A percentile compares a stretch with the other conserved stretches of the same genome.
Evolutionary conservation across 2,113 vertebrate genomes (phyloP).

Genomic region (Cacatua alba): DNA sequence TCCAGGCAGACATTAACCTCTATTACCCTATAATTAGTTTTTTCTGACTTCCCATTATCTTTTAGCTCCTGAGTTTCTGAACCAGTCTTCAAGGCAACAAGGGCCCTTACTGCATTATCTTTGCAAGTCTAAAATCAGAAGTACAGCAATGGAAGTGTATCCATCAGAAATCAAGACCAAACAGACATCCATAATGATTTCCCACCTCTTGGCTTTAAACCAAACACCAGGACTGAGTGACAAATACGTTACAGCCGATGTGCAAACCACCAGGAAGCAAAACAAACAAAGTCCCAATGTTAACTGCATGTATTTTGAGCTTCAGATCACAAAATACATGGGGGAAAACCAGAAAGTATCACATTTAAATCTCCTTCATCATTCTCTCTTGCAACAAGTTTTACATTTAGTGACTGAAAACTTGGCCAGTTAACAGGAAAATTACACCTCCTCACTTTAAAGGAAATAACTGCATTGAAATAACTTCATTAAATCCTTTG

Average conservation of each 20-base stretch:
- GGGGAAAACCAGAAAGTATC: neutral
- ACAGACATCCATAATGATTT: neutral
- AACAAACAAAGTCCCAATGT: rapidly evolving
- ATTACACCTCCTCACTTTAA: neutral
- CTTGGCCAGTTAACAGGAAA: neutral
- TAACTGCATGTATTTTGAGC: neutral
- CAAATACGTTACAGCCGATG: neutral
- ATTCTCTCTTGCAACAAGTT: neutral
- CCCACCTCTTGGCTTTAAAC: neutral
- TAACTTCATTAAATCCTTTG: neutral
- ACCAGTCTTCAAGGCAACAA: slow-evolving; percentile 2
- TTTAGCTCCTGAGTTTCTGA: neutral
- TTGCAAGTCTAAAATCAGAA: neutral
- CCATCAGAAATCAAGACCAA: neutral
- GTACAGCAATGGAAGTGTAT: neutral
- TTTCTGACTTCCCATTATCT: slow-evolving; percentile 27
- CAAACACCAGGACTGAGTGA: rapidly evolving
- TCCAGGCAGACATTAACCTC: slow-evolving; percentile 41
- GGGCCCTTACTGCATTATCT: neutral
- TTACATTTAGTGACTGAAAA: neutral
- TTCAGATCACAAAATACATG: neutral
- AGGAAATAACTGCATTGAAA: neutral
- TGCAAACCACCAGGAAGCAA: neutral
- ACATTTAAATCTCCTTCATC: neutral
- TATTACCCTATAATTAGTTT: slow-evolving; percentile 15